Base-by-base conservation (phyloP, 2,113 vertebrate genomes). In the Malurus melanocephalus region DNA sequence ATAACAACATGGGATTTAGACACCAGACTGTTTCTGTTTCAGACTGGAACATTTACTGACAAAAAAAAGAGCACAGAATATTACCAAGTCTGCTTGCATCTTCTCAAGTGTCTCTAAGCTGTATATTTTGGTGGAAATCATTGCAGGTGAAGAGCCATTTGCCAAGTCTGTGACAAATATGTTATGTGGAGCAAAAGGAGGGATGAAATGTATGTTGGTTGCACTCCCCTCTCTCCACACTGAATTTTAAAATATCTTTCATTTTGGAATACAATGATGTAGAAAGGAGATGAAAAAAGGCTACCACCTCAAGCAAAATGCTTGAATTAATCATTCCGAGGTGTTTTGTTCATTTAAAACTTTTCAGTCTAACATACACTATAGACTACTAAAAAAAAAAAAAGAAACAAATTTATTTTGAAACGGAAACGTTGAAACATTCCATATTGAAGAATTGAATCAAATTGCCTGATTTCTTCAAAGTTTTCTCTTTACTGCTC, bases 201-300 rank as follows among this genome's bases (percentile, higher is more conserved):
- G 59, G 30, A 66, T 4, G 1, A 48, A 80, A 55, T 24, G 6
- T 46, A 1, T 40, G 13, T 55, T 59, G 7, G 2, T 20, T 77
- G 46, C 4, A 13, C 9, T 82, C 10, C 11, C 5, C 8, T 20
- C 8, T 16, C 7, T 3, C 9, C 17, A 3, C 7, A 24, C 1
- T 23, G 23, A 67, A 69, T 79, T 84, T 65, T 40, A 26, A 42
- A 6, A 19, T 53, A 65, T 72, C 4, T 16, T 68, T 24, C 28
- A 8, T 22, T 90, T 78, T 62, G 32, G 20, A 86, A n/a, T 19
- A 79, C 6, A 73, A 6, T n/a, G 0, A 40, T 6, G 2, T 13
- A 55, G 13, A 66, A 51, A 75, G 53, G 3, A 64, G 52, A 19
- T 71, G 11, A 13, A 19, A 43, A 56, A 42, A 38, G 11, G 21